Percentiles rank a stretch among this genome's conserved stretches.
phyloP scores from a whole-genome alignment of 2,888 invertebrate genomes.

The Euclidia mi region DNA sequence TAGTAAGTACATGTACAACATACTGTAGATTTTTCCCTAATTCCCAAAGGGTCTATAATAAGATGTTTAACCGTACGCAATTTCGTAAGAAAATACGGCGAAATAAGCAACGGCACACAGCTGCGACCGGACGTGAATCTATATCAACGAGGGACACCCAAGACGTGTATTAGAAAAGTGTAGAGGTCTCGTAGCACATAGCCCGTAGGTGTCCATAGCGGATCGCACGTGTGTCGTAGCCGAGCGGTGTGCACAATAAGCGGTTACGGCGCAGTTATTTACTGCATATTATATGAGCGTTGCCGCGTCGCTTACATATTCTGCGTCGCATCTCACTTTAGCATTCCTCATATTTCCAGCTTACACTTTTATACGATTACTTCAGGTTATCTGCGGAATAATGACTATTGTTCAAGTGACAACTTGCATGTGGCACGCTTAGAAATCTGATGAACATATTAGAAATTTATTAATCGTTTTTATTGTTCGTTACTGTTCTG shows the following conservation, averaged over 20 bases:
- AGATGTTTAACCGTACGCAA: conserved; percentile 24
- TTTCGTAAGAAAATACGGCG: conserved; percentile 28
- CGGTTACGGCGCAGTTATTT: conserved; percentile 41
- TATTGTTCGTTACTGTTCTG: too few species aligned
- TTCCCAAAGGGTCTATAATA: conserved; percentile 21
- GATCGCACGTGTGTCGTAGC: conserved; percentile 29
- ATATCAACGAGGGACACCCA: conserved; percentile 11
- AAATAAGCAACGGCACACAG: conserved; percentile 43
- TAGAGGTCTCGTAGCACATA: conserved; percentile 34
- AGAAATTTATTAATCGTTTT: too few species aligned
- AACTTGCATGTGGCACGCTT: too few species aligned
- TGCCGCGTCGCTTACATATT: conserved; percentile 30
- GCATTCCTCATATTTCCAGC: conserved; percentile 12
- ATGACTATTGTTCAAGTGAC: not conserved
- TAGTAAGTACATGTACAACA: not conserved
- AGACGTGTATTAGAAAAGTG: conserved; percentile 17
- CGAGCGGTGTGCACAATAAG: conserved; percentile 38
- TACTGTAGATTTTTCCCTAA: conserved; percentile 2
- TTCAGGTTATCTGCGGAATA: conserved; percentile 1
- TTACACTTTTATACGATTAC: conserved; percentile 14
- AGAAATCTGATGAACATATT: too few species aligned
- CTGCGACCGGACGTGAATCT: conserved; percentile 44
- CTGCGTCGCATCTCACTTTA: conserved; percentile 17
- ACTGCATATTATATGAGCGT: conserved; percentile 49
- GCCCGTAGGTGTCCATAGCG: conserved; percentile 25